phyloP scores from a whole-genome alignment of 2,113 vertebrate species.

The Pachycephala philippinensis region DNA sequence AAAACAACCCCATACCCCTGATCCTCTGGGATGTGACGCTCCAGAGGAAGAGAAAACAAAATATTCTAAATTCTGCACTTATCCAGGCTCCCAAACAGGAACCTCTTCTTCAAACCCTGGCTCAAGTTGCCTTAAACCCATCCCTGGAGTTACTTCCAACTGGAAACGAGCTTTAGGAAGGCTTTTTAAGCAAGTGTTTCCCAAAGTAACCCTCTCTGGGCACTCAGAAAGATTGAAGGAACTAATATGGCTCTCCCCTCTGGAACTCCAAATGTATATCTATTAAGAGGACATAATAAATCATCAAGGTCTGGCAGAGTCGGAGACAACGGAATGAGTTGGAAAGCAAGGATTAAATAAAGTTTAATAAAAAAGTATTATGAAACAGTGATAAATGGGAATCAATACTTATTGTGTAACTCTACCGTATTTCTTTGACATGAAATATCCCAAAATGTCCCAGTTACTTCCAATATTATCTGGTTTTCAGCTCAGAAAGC shows the following conservation, averaged over 20 bases:
- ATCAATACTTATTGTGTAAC: background rate
- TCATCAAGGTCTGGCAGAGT: slow-evolving; percentile 7
- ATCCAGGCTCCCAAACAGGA: background rate
- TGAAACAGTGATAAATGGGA: slow-evolving; percentile 29
- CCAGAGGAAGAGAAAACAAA: background rate
- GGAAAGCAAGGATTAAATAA: slow-evolving; percentile 48
- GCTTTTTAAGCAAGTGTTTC: background rate
- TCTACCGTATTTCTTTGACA: background rate
- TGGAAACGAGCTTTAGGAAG: background rate
- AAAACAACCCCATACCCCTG: background rate
- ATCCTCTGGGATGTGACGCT: background rate
- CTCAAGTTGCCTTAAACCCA: background rate
- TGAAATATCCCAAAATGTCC: background rate
- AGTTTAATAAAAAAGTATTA: slow-evolving; percentile 45
- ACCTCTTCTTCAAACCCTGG: background rate
- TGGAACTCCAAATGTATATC: background rate
- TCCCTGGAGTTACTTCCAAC: rapidly evolving
- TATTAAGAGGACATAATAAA: slow-evolving; percentile 14
- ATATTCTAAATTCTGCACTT: background rate
- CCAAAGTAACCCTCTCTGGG: background rate
- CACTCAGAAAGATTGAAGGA: background rate
- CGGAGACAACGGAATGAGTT: background rate
- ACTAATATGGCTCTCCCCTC: background rate
- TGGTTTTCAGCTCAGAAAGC: background rate
- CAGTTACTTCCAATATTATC: background rate